Evolutionary conservation across 2,113 vertebrate species (phyloP).

Genomic region (Rhizomys pruinosus): DNA sequence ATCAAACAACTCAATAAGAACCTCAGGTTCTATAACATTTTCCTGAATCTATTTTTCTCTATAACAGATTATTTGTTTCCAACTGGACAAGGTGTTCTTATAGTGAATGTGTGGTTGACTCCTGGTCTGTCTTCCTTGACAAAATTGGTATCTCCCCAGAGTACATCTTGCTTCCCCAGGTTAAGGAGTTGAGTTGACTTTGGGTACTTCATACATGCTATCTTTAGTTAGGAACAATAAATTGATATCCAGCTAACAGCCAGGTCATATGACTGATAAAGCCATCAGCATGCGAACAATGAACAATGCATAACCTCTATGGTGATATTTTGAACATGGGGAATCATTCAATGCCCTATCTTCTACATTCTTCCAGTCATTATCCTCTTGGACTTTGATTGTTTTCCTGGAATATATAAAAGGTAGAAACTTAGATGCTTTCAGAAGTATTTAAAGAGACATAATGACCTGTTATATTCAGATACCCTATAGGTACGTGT

Average conservation of each 20-base stretch:
- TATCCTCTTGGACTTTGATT: not conserved
- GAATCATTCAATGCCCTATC: not conserved
- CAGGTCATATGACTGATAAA: not conserved
- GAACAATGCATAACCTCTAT: not conserved
- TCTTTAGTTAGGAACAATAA: not conserved
- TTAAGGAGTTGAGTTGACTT: not conserved
- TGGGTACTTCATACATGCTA: not conserved
- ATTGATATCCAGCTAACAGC: not conserved
- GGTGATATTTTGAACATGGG: not conserved
- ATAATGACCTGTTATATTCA: not conserved
- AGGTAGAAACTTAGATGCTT: not conserved
- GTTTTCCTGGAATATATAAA: not conserved
- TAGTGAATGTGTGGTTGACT: not conserved
- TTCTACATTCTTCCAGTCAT: not conserved
- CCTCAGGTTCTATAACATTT: not conserved
- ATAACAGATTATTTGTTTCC: not conserved
- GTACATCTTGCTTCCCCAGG: not conserved
- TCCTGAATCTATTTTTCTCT: not conserved
- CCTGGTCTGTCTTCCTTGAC: not conserved
- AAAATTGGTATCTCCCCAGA: conserved; percentile 27
- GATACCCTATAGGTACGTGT: not conserved
- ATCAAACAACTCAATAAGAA: not conserved
- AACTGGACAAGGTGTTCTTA: not conserved
- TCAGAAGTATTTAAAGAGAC: not conserved
- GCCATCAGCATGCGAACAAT: not conserved